These are phyloP conservation scores for Kryptopterus vitreolus DNA, from an alignment of 2,797 vertebrate genomes.

Conservation along the genomic window DNA sequence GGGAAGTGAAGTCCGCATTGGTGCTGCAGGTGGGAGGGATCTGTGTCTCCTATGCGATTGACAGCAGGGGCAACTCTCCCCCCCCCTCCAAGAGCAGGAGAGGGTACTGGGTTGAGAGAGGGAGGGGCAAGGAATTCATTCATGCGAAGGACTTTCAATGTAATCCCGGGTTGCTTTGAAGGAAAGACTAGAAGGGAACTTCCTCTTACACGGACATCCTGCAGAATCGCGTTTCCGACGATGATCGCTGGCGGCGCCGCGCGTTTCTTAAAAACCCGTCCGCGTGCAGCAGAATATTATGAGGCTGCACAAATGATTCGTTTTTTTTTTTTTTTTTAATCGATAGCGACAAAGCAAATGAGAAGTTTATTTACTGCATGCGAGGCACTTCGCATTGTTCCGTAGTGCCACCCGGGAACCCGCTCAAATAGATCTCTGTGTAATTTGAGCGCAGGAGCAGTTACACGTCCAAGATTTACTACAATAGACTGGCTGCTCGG, in stretches of 20 bases:
- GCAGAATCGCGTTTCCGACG: not conserved
- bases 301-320: too few relatives aligned
- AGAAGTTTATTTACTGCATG: not conserved
- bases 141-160: conserved; percentile 49
- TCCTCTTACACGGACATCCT: conserved; percentile 18
- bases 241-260: too few relatives aligned
- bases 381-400: not conserved
- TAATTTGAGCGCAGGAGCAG: conserved; percentile 16
- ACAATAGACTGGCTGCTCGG: conserved; percentile 34
- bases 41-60: conserved; percentile 62
- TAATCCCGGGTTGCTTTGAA: conserved; percentile 40
- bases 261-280: too few relatives aligned
- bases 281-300: too few relatives aligned
- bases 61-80: conserved; percentile 71
- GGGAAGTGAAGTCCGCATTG: conserved; percentile 56
- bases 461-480: not conserved
- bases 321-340: too few relatives aligned
- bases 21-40: conserved; percentile 50
- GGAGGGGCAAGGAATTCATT: conserved; percentile 55
- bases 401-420: conserved; percentile 8
- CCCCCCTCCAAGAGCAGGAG: conserved; percentile 65
- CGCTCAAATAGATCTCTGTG: not conserved
- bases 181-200: conserved; percentile 2
- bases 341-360: not conserved
- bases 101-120: conserved; percentile 44